These are phyloP conservation scores for Drosophila eohydei DNA, from an alignment of 2,888 invertebrate genomes.

Conservation along the genomic window DNA sequence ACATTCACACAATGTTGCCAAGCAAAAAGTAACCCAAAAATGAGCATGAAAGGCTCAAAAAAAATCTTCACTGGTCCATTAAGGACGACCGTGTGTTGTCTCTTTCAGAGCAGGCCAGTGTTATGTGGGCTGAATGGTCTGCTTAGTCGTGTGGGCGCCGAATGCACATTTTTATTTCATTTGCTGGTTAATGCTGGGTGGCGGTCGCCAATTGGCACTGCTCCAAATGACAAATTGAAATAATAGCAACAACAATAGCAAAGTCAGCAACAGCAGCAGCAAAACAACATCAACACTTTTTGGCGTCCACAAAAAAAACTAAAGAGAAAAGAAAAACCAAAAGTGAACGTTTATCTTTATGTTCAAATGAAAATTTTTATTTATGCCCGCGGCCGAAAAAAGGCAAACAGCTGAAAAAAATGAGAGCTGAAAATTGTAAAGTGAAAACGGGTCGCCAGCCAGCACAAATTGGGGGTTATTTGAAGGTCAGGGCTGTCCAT, in stretches of 20 bases:
- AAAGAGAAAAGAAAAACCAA: slow-evolving; percentile 12
- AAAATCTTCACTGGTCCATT: background rate
- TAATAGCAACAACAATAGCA: slow-evolving; percentile 53
- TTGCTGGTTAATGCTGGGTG: slow-evolving; percentile 68
- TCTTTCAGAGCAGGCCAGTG: background rate
- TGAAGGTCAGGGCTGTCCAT: slow-evolving; percentile 67
- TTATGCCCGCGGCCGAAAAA: slow-evolving; percentile 74
- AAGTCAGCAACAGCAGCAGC: slow-evolving; percentile 19
- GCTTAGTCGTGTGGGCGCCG: slow-evolving; percentile 53
- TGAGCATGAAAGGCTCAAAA: background rate
- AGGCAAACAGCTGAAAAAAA: slow-evolving; percentile 53
- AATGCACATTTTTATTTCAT: slow-evolving; percentile 60
- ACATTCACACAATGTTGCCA: background rate
- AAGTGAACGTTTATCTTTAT: slow-evolving; percentile 73
- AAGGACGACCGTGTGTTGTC: too few species aligned
- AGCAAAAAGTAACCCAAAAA: background rate
- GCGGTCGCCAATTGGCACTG: slow-evolving; percentile 64
- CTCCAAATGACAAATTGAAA: slow-evolving; percentile 80
- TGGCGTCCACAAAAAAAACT: slow-evolving; percentile 33
- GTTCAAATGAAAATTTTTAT: slow-evolving; percentile 79
- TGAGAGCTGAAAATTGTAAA: slow-evolving; percentile 23
- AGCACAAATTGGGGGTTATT: slow-evolving; percentile 66
- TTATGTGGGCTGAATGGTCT: background rate
- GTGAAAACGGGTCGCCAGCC: slow-evolving; percentile 42
- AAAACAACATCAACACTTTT: slow-evolving; percentile 47